These are phyloP conservation scores for Opisthocomus hoazin DNA, from an alignment of 2,113 vertebrate species.

Conservation along the genomic window DNA sequence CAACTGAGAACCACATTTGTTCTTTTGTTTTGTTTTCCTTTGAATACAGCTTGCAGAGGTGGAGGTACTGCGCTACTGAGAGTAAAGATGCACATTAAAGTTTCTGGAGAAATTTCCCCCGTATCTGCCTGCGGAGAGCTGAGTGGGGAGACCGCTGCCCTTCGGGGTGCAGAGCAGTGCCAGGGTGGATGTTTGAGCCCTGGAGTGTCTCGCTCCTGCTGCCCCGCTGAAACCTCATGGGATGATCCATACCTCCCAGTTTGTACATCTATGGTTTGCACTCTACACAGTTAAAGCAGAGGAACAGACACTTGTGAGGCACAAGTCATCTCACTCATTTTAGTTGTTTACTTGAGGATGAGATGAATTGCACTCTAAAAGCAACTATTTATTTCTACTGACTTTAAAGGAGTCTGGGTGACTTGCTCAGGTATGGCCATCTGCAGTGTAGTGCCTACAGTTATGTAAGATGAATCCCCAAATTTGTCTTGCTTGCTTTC, in stretches of 20 bases:
- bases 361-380: background rate
- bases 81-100: background rate
- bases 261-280: accelerated
- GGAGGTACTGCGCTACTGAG: background rate
- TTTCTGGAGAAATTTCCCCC: background rate
- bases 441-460: background rate
- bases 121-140: background rate
- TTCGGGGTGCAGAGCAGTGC: background rate
- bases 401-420: background rate
- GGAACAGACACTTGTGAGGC: background rate
- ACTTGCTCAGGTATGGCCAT: background rate
- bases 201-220: background rate
- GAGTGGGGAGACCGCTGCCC: background rate
- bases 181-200: background rate
- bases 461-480: background rate
- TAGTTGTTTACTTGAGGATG: background rate
- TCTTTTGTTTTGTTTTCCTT: background rate
- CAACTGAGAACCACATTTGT: background rate
- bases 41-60: background rate
- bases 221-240: background rate
- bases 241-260: background rate
- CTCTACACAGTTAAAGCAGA: background rate
- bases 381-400: background rate
- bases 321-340: background rate
- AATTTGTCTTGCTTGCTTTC: background rate